phyloP scores from a whole-genome alignment of 2,888 invertebrate species.

The Mesorhabditis belari region DNA sequence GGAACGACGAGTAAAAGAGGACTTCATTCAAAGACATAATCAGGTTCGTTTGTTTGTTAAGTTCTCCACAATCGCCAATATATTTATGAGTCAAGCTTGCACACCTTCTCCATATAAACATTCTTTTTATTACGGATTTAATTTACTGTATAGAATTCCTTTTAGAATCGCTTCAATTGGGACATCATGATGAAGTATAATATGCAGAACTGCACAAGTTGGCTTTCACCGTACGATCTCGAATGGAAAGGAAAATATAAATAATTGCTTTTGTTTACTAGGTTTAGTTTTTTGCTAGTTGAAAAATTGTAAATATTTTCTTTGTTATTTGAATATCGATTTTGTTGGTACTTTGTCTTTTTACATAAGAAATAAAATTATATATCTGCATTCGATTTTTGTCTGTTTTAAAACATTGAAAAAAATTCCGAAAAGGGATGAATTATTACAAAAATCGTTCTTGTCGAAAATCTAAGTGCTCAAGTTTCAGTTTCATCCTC shows the following conservation, averaged over 20 bases:
- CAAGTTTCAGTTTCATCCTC: no score
- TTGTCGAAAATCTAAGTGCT: no score
- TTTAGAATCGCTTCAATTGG: constrained; percentile 72
- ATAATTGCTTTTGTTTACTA: constrained; percentile 8
- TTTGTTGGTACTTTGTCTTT: background rate
- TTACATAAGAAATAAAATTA: constrained; percentile 1
- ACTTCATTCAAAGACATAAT: constrained; percentile 16
- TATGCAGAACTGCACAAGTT: constrained; percentile 77
- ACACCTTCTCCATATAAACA: no score
- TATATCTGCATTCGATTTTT: constrained; percentile 1
- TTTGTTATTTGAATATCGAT: constrained; percentile 12
- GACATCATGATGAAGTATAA: constrained; percentile 88
- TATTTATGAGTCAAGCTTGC: no score
- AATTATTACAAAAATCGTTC: no score
- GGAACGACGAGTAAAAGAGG: constrained; percentile 30
- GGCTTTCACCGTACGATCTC: constrained; percentile 77
- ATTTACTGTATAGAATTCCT: background rate
- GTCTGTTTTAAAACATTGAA: background rate
- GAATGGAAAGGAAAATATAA: constrained; percentile 72
- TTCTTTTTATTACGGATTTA: background rate
- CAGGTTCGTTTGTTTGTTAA: constrained; percentile 1
- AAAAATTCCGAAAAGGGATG: background rate
- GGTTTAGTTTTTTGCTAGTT: constrained; percentile 10
- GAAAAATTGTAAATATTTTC: background rate
- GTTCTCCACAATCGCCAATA: no score